phyloP scores from a whole-genome alignment of 1,140 invertebrate species.

The Phocides pigmalion region DNA sequence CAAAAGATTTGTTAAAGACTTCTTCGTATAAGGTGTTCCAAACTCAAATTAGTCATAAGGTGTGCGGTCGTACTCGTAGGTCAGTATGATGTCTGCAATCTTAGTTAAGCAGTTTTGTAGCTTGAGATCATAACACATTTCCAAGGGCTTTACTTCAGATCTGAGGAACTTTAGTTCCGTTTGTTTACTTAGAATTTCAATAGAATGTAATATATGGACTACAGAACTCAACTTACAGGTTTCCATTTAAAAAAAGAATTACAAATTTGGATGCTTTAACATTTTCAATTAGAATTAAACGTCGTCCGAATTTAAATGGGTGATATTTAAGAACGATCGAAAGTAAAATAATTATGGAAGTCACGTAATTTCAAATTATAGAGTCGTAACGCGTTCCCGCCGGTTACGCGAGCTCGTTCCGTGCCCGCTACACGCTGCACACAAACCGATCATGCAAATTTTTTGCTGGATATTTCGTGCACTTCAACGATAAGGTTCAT shows the following conservation, averaged over 20 bases:
- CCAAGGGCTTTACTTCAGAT: too few relatives aligned
- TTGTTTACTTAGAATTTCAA: too few relatives aligned
- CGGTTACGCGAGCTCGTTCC: constrained; percentile 51
- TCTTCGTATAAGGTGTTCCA: too few relatives aligned
- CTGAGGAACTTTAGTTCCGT: too few relatives aligned
- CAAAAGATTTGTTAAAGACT: too few relatives aligned
- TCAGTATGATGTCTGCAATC: too few relatives aligned
- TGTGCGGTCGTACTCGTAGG: too few relatives aligned
- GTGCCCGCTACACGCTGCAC: constrained; percentile 16
- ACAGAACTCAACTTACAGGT: neutral
- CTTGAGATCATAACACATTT: too few relatives aligned
- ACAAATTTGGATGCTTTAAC: neutral
- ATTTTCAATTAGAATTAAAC: constrained; percentile 28
- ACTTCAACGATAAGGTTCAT: too few relatives aligned
- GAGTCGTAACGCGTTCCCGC: constrained; percentile 60
- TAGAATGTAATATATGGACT: neutral
- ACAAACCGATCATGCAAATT: constrained; percentile 31
- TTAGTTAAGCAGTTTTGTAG: too few relatives aligned
- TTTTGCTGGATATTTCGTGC: neutral
- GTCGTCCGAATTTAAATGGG: constrained; percentile 29
- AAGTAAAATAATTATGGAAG: constrained; percentile 66
- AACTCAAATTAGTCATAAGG: too few relatives aligned
- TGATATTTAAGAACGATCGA: constrained; percentile 49
- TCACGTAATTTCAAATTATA: constrained; percentile 71
- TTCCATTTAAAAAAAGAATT: neutral